Percentiles rank a stretch among this genome's conserved stretches.
These are phyloP conservation scores for Diadumene lineata DNA, from an alignment of 92 coral and sea anemone genomes.

Conservation along the genomic window DNA sequence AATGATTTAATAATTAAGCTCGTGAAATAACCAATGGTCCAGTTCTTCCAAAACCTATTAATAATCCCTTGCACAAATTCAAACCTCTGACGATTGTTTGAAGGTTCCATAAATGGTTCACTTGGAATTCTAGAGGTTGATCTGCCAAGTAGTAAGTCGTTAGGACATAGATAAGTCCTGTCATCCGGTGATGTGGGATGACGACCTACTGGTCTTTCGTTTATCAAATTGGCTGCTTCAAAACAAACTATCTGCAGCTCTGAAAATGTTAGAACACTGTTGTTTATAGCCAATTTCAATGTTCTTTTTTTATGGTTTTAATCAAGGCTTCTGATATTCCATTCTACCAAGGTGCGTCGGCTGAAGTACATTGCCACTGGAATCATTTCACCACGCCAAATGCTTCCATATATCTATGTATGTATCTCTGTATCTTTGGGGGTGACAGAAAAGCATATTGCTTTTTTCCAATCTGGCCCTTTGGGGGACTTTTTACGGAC, in stretches of 20 bases:
- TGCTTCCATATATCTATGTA: too few species aligned
- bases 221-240: slow-evolving; percentile 53
- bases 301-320: slow-evolving; percentile 24
- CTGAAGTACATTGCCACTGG: too few species aligned
- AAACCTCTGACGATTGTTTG: slow-evolving; percentile 29
- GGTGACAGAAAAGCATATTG: too few species aligned
- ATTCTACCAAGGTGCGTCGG: too few species aligned
- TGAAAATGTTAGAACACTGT: slow-evolving; percentile 32
- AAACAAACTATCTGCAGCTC: slow-evolving; percentile 45
- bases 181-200: slow-evolving; percentile 67
- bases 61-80: slow-evolving; percentile 53
- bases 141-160: slow-evolving; percentile 51
- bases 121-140: slow-evolving; percentile 44
- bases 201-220: slow-evolving; percentile 58
- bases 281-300: background rate
- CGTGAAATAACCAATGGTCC: slow-evolving; percentile 54
- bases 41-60: slow-evolving; percentile 33
- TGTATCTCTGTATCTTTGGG: too few species aligned
- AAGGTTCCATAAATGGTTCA: slow-evolving; percentile 49
- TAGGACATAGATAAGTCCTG: slow-evolving; percentile 60
- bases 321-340: too few species aligned
- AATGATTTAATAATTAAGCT: slow-evolving; percentile 34
- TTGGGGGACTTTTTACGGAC: too few species aligned
- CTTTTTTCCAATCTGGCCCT: too few species aligned
- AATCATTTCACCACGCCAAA: slow-evolving; percentile 19